Conservation (phyloP, 2,113 vertebrate genomes). For the Pedionomus torquatus region DNA sequence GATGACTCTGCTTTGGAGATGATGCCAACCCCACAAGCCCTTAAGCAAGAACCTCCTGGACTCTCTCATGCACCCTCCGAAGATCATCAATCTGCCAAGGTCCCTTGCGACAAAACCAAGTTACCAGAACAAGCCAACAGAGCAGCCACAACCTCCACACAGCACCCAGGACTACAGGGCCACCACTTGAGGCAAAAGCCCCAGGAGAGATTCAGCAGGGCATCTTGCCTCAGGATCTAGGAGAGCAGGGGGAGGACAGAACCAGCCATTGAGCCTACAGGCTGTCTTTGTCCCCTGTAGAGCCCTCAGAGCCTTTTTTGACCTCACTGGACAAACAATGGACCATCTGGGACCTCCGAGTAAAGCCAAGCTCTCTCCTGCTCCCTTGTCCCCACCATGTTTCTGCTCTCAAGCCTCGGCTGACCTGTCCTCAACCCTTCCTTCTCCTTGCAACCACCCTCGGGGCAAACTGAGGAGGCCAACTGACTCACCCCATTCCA, state of each 20-base stretch:
- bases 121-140: not conserved
- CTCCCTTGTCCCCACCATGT: not conserved
- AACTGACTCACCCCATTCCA: not conserved
- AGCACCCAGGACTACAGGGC: not conserved
- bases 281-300: not conserved
- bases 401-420: not conserved
- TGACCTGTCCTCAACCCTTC: not conserved
- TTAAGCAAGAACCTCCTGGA: not conserved
- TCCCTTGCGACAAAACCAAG: not conserved
- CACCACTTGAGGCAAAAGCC: slow-evolving; percentile 11
- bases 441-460: not conserved
- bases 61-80: not conserved
- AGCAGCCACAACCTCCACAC: not conserved
- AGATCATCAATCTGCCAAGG: accelerated
- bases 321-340: not conserved
- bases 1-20: not conserved
- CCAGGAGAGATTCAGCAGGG: not conserved
- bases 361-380: not conserved
- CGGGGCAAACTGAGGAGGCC: not conserved
- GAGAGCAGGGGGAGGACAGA: not conserved
- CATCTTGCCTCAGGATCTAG: not conserved
- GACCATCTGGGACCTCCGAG: accelerated
- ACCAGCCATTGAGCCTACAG: not conserved
- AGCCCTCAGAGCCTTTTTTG: not conserved
- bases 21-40: not conserved